These are phyloP conservation scores for Semnornis frantzii DNA, from an alignment of 2,113 vertebrate genomes.

Conservation along the genomic window DNA sequence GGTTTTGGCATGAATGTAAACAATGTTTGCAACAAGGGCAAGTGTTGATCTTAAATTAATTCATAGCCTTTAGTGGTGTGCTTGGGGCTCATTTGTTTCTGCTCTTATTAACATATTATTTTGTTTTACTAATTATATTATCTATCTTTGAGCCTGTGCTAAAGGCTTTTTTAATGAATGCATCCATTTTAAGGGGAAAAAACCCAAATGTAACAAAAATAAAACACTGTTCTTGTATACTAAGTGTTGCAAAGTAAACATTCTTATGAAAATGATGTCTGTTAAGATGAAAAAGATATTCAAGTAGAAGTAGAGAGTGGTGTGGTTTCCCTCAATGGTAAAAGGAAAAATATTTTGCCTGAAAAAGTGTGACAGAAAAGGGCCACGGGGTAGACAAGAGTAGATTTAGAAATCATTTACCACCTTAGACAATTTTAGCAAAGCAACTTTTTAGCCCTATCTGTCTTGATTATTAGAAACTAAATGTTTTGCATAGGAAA, in stretches of 20 bases:
- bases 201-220: background rate
- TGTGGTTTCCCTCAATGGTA: background rate
- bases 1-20: background rate
- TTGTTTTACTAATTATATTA: background rate
- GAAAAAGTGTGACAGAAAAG: background rate
- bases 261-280: background rate
- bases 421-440: background rate
- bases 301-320: background rate
- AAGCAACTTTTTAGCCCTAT: background rate
- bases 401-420: background rate
- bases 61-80: background rate
- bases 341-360: background rate
- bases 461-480: background rate
- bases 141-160: background rate
- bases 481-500: constrained; percentile 2
- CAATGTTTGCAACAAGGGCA: background rate
- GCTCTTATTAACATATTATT: background rate
- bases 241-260: background rate
- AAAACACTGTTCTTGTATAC: background rate
- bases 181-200: background rate
- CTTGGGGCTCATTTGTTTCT: background rate
- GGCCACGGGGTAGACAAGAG: background rate
- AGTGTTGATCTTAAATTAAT: background rate
- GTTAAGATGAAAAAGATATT: background rate
- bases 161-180: background rate